Evolutionary conservation across 2,113 vertebrate genomes (phyloP).

Genomic region (Notarius quadriscutis): DNA sequence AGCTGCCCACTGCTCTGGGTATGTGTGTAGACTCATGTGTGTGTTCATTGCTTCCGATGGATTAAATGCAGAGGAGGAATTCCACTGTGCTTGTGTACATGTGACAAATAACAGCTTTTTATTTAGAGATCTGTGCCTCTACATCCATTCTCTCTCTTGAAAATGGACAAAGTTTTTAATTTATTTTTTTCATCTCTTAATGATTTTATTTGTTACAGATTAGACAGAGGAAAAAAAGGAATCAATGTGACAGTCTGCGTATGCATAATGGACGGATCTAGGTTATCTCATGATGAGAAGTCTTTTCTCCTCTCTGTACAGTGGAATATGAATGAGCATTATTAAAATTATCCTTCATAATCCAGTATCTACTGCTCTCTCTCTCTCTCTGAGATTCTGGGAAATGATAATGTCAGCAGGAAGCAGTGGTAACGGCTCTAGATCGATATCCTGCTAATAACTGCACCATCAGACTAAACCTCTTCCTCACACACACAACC

Average conservation of each 20-base stretch:
- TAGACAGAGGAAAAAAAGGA: not conserved
- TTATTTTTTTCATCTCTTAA: not conserved
- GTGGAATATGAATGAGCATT: not conserved
- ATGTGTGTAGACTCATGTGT: too few species aligned
- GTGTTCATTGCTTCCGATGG: too few species aligned
- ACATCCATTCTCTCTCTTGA: not conserved
- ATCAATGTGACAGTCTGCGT: conserved; percentile 3
- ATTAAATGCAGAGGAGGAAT: too few species aligned
- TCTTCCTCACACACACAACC: conserved; percentile 34
- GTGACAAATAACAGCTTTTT: too few species aligned
- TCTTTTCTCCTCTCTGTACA: not conserved
- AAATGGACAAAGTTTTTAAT: not conserved
- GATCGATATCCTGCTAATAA: conserved; percentile 56
- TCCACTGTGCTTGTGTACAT: too few species aligned
- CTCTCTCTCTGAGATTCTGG: conserved; percentile 32
- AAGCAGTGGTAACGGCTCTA: conserved; percentile 28
- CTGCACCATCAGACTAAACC: conserved; percentile 18
- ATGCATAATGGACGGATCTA: conserved; percentile 14
- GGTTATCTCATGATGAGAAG: not conserved
- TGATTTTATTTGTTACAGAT: conserved; percentile 1
- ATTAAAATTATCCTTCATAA: conserved; percentile 20
- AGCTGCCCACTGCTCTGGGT: too few species aligned
- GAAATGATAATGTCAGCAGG: conserved; percentile 55
- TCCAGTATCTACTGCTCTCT: not conserved
- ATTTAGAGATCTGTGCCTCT: not conserved